phyloP scores from a whole-genome alignment of 1,140 invertebrate genomes.

The Lucilia sericata region DNA sequence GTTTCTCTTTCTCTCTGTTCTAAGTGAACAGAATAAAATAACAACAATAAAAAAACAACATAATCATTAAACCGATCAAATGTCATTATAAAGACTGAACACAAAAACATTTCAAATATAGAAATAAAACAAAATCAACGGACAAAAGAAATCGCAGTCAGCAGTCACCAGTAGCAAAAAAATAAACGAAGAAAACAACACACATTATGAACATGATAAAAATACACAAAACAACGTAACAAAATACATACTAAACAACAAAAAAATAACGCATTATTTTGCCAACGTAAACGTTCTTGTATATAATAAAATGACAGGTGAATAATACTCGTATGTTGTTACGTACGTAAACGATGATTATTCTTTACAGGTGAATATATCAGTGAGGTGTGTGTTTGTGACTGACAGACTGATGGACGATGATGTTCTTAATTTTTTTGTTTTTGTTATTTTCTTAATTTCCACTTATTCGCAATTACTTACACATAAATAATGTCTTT shows the following conservation, averaged over 20 bases:
- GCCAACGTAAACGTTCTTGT: neutral
- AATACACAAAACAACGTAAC: neutral
- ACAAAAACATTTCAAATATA: neutral
- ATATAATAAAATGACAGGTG: constrained; percentile 5
- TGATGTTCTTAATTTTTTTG: neutral
- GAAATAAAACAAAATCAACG: neutral
- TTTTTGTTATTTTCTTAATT: neutral
- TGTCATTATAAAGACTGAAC: constrained; percentile 11
- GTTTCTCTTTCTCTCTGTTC: neutral
- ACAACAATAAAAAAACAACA: neutral
- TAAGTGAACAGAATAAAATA: neutral
- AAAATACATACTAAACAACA: neutral
- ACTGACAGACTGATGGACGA: neutral
- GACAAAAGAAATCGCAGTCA: neutral
- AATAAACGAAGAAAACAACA: neutral
- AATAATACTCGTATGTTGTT: constrained; percentile 1
- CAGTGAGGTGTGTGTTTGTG: no score
- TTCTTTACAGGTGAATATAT: neutral
- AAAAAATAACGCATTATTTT: neutral
- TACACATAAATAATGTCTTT: neutral
- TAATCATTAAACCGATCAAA: constrained; percentile 25
- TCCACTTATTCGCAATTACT: neutral
- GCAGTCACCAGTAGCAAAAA: neutral
- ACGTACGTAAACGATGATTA: neutral
- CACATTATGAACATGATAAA: neutral